These are phyloP conservation scores for Leptinotarsa undecemlineata DNA, from an alignment of 1,140 invertebrate species.

Conservation along the genomic window DNA sequence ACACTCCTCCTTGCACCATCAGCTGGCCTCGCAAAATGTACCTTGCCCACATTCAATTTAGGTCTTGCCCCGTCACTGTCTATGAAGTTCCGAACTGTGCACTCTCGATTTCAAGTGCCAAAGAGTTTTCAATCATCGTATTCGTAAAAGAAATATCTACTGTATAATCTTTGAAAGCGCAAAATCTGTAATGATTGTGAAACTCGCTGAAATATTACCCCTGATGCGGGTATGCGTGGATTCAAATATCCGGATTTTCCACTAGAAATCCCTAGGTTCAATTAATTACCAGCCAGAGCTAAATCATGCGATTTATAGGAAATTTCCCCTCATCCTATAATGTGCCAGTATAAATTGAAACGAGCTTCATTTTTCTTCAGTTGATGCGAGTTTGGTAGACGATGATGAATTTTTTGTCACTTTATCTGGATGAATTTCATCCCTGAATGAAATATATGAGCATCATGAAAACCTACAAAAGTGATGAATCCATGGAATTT, in stretches of 20 bases:
- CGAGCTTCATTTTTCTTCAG: neutral
- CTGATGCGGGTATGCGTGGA: neutral
- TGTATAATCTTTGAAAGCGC: too few species aligned
- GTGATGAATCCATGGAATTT: neutral
- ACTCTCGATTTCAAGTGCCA: too few species aligned
- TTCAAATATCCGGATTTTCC: constrained; percentile 8
- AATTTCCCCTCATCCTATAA: neutral
- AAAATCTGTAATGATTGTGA: too few species aligned
- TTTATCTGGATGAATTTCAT: neutral
- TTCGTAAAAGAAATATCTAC: too few species aligned
- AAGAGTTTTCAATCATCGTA: too few species aligned
- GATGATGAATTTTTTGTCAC: neutral
- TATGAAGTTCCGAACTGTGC: too few species aligned
- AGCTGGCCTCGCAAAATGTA: too few species aligned
- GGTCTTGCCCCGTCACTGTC: too few species aligned
- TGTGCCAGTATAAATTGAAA: neutral
- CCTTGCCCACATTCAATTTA: too few species aligned
- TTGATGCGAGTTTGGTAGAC: neutral
- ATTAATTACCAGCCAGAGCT: neutral
- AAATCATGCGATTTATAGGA: neutral
- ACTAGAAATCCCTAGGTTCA: neutral
- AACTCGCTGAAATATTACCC: too few species aligned
- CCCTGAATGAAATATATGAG: neutral
- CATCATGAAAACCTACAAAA: neutral
- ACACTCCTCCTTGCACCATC: too few species aligned